A percentile compares a stretch with the other conserved stretches of the same genome.
Conservation (phyloP, 2,113 vertebrate genomes). For the Numida meleagris region DNA sequence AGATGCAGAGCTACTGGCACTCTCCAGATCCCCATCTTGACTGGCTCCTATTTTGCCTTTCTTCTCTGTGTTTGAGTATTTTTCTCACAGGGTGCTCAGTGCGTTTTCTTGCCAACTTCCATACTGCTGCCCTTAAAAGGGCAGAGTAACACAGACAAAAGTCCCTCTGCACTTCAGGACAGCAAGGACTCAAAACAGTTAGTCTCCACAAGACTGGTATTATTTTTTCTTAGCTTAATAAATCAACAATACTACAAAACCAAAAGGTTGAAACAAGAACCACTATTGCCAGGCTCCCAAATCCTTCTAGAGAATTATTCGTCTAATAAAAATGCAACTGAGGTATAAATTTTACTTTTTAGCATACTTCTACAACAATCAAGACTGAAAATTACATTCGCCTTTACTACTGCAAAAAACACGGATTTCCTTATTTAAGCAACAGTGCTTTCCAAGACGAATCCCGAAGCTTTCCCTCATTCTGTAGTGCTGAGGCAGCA, state of each 20-base stretch:
- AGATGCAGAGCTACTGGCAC: not conserved
- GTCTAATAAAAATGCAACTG: slow-evolving; percentile 3
- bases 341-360: not conserved
- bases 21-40: slow-evolving; percentile 2
- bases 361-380: not conserved
- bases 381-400: not conserved
- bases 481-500: not conserved
- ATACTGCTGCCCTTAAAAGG: slow-evolving; percentile 63
- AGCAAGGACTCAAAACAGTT: slow-evolving; percentile 35
- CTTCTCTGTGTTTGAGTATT: slow-evolving; percentile 20
- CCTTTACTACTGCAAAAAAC: not conserved
- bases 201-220: slow-evolving; percentile 23
- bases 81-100: slow-evolving; percentile 49
- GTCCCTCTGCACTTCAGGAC: slow-evolving; percentile 44
- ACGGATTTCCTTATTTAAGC: not conserved
- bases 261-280: not conserved
- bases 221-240: slow-evolving; percentile 45
- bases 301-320: not conserved
- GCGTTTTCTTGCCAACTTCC: slow-evolving; percentile 62
- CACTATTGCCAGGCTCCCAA: not conserved
- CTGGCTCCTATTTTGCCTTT: slow-evolving; percentile 9
- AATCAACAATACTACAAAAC: slow-evolving; percentile 2
- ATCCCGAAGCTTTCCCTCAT: not conserved
- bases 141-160: slow-evolving; percentile 47
- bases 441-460: not conserved